Percentiles rank a stretch among this genome's conserved stretches.
phyloP scores from a whole-genome alignment of 2,888 invertebrate species.

The Cylloceria caligata region DNA sequence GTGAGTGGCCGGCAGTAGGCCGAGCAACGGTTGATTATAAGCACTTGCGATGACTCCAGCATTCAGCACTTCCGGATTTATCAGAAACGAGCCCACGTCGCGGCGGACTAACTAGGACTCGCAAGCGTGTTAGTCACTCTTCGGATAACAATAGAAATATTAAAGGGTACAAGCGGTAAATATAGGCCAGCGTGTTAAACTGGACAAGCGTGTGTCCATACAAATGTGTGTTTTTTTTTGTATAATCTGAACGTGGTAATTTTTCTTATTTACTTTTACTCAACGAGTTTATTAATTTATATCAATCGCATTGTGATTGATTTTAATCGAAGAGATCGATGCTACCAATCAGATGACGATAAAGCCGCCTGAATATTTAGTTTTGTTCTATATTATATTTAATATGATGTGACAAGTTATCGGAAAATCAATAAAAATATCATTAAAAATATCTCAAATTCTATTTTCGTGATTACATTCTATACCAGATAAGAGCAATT shows the following conservation, averaged over 20 bases:
- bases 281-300: too few species aligned
- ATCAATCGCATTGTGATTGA: too few species aligned
- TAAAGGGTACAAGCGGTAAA: conserved; percentile 5
- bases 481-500: background rate
- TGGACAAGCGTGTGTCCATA: background rate
- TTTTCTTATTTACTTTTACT: too few species aligned
- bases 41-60: conserved; percentile 63
- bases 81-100: conserved; percentile 40
- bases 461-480: background rate
- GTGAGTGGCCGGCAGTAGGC: conserved; percentile 66
- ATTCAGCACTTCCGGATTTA: conserved; percentile 68
- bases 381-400: background rate
- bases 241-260: too few species aligned
- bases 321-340: too few species aligned
- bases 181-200: background rate
- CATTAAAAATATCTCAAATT: background rate
- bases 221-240: too few species aligned
- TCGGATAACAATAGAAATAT: background rate
- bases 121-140: conserved; percentile 3
- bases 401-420: too few species aligned
- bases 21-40: conserved; percentile 70
- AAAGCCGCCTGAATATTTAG: too few species aligned
- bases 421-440: background rate
- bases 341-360: too few species aligned
- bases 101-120: conserved; percentile 39